Conservation (phyloP, 2,113 vertebrate species). For the Synodontis membranacea region DNA sequence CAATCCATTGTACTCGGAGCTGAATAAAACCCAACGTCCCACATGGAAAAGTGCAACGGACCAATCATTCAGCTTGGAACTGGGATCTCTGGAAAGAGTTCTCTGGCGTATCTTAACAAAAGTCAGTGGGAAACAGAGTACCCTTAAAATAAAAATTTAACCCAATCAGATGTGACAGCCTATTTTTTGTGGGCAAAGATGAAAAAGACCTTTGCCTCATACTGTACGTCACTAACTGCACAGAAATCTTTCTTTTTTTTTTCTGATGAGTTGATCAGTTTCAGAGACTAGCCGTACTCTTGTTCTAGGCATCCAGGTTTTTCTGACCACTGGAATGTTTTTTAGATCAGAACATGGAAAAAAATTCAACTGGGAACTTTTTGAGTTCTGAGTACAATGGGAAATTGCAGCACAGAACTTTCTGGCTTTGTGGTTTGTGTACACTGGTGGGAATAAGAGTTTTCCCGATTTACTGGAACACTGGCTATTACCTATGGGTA, state of each 20-base stretch:
- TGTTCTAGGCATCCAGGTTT: not conserved
- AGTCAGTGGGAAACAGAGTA: not conserved
- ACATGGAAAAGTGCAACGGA: not conserved
- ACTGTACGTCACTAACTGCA: not conserved
- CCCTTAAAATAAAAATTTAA: too few relatives aligned
- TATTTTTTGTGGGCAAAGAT: not conserved
- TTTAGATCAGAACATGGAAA: not conserved
- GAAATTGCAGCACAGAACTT: not conserved
- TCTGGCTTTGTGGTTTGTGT: not conserved
- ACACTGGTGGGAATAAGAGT: not conserved
- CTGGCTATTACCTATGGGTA: not conserved
- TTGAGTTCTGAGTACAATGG: not conserved
- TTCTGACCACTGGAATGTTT: not conserved
- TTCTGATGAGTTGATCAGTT: not conserved
- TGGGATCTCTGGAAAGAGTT: not conserved
- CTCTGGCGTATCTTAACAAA: not conserved
- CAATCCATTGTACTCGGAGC: not conserved
- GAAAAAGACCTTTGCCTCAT: not conserved
- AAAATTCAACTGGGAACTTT: not conserved
- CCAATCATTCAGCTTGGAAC: not conserved
- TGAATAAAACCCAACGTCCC: not conserved
- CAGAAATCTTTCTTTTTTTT: not conserved
- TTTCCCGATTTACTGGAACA: not conserved
- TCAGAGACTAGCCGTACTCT: not conserved
- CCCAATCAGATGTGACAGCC: not conserved